Evolutionary conservation across 2,113 vertebrate species (phyloP), one percentile per base, ranked within the genome.

Genomic region (Neolamprologus fasciatus): DNA sequence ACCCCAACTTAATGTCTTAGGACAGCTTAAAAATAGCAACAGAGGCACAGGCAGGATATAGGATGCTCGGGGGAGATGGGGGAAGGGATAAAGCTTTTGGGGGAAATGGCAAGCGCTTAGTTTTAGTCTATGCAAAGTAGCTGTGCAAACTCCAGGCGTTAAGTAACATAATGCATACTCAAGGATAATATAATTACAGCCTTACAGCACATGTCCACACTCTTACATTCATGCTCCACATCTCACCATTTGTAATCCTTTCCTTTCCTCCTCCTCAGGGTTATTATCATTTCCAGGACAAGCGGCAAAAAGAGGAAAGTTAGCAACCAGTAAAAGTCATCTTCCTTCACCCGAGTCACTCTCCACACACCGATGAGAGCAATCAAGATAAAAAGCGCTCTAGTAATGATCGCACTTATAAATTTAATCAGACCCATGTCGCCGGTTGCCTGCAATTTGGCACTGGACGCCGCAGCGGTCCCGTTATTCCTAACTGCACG

Each of bases 191-290:
- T 28, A 47, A 76, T 63, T 54, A 28, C 8, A 66, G 16, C 50
- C 17, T 47, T 17, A 21, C 21, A 68, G 37, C 28, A 5, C 23
- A 35, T 80, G 13, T 58, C 63, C 19, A 37, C 12, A 33, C 21
- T 28, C 42, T 19, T 31, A 5, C 71, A 83, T n/a, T 4, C 13
- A 61, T 80, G 17, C 6, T 31, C 7, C 9, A 7, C 8, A 19
- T 71, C 97, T 97, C 94, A 99, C 98, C 98, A 98, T 97, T 98
- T 99, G 96, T 98, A 98, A 90, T 98, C 98, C 90, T 97, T 86
- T 87, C 98, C 98, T 47, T 96, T 96, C 82, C 97, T 96, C 71
- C 96, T 96, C 94, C 94, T 98, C 87, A 99, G 95, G 2, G 98
- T 98, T 81, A 98, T 93, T 80, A 97, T 96, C 53, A 97, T 97